phyloP scores from a whole-genome alignment of 1,140 invertebrate species.

The Bombus balteatus region DNA sequence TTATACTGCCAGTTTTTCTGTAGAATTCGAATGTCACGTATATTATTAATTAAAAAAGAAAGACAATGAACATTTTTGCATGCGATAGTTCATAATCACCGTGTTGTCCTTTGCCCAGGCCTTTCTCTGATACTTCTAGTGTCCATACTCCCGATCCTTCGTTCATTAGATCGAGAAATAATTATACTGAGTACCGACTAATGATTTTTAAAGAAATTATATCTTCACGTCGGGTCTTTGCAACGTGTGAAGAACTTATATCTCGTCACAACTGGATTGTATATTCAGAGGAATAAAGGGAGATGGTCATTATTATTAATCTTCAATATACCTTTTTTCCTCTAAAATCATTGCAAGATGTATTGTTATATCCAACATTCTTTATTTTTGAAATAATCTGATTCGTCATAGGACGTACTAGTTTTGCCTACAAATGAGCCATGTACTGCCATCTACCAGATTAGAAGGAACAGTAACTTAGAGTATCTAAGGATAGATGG shows the following conservation, averaged over 20 bases:
- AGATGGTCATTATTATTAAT: conserved; percentile 33
- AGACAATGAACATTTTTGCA: not conserved
- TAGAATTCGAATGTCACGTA: not conserved
- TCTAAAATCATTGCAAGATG: not conserved
- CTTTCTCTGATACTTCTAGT: conserved; percentile 19
- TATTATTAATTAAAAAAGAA: not conserved
- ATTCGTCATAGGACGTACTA: not conserved
- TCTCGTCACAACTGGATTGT: conserved; percentile 26
- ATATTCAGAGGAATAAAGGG: conserved; percentile 36
- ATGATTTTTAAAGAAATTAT: conserved; percentile 1
- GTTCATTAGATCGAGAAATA: conserved; percentile 1
- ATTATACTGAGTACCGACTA: not conserved
- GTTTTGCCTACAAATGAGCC: no score
- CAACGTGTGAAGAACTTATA: not conserved
- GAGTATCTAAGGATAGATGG: no score
- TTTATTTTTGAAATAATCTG: not conserved
- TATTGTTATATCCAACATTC: not conserved
- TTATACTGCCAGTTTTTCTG: conserved; percentile 34
- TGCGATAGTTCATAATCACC: conserved; percentile 12
- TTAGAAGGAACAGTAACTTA: no score
- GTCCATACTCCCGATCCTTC: not conserved
- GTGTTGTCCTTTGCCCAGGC: not conserved
- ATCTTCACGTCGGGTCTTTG: not conserved
- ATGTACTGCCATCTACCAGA: no score
- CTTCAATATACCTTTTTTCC: not conserved